Conservation (phyloP, 2,888 invertebrate genomes). For the Monochamus alternatus region DNA sequence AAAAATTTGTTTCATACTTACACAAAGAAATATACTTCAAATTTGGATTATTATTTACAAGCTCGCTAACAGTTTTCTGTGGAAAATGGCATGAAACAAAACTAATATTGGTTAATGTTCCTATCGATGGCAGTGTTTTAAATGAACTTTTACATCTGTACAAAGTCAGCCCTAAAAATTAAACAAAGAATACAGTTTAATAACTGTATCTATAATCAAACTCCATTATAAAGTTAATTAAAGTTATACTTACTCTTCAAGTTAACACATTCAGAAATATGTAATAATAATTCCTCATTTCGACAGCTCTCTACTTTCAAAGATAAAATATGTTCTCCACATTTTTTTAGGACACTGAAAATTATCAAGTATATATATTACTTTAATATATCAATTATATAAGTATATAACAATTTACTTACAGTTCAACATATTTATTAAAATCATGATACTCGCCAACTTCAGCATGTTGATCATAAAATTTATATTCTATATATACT, state of each 20-base stretch:
- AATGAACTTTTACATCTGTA: slow-evolving; percentile 61
- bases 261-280: slow-evolving; percentile 58
- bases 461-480: slow-evolving; percentile 55
- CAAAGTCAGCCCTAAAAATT: slow-evolving; percentile 56
- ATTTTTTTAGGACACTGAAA: slow-evolving; percentile 58
- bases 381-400: too few species aligned
- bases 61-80: slow-evolving; percentile 56
- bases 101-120: slow-evolving; percentile 53
- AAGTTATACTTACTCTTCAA: slow-evolving; percentile 55
- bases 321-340: slow-evolving; percentile 56
- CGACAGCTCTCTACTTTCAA: slow-evolving; percentile 60
- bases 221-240: too few species aligned
- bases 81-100: slow-evolving; percentile 59
- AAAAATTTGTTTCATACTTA: slow-evolving; percentile 46
- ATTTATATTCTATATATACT: slow-evolving; percentile 59
- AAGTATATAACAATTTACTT: slow-evolving; percentile 39
- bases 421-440: slow-evolving; percentile 57
- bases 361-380: neutral
- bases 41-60: slow-evolving; percentile 56
- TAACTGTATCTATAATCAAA: too few species aligned
- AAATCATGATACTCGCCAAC: slow-evolving; percentile 57
- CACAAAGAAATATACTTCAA: slow-evolving; percentile 56
- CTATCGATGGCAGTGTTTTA: slow-evolving; percentile 53
- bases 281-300: slow-evolving; percentile 56
- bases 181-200: neutral